Evolutionary conservation across 1,140 invertebrate species (phyloP), one percentile per base, ranked within the genome.

Genomic region (Globodera ellingtonae): DNA sequence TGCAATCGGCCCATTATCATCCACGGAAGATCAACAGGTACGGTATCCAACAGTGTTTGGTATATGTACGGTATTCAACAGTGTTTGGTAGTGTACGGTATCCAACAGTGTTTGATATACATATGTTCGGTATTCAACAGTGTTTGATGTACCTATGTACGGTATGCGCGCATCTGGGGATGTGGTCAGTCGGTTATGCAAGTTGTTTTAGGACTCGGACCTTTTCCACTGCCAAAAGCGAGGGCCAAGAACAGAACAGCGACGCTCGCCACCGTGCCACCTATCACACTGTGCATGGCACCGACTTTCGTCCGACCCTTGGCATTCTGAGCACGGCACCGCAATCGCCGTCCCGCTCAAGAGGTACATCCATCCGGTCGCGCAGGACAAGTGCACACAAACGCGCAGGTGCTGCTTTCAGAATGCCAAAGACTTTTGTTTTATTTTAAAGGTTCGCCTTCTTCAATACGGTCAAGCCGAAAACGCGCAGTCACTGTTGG

Each of bases 201-300:
- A 35, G 3, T 6, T 62, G 13, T 59, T 62, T 62, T 15, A 62
- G 56, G 18, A 18, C 18, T n/a, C 10, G 56, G 0, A 15, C 56
- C 10, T 62, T 62, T 62, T 62, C 56, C 10, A 62, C 15, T 15
- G 15, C 56, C 6, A 62, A 62, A 62, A 70, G 35, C 7, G 67
- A 70, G n/a, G 67, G 46, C 24, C 21, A 44, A 15, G 9, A 15
- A 10, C 35, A 35, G 9, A 65, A 21, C 21, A 35, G 35, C 67
- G 35, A 18, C n/a, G 24, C 67, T 70, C 67, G 35, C 21, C 67
- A 70, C 67, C 67, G 46, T 13, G 13, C 56, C 18, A 62, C 24
- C 67, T 70, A 70, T 35, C 67, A 70, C 67, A 70, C 67, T 70
- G 67, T 70, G 24, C 67, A 70, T 18, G 67, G 67, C 35, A 47